Base-by-base conservation (phyloP, 2,797 vertebrate species). In the Antennarius maculatus region DNA sequence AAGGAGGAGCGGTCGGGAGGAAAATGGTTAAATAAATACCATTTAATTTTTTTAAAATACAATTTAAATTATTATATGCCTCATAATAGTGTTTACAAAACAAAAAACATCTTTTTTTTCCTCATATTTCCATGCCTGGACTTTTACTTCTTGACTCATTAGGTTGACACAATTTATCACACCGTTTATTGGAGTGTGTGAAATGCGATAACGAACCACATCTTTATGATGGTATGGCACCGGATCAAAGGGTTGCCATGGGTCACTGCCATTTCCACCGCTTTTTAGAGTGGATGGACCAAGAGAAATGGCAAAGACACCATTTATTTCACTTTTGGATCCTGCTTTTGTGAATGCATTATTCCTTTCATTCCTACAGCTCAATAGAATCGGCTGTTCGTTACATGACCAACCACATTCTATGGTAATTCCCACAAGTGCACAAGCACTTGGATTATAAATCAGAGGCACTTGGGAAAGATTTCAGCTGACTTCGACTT, bases 381-480 rank as follows among this genome's bases (percentile, higher is more conserved):
- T 42, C 65, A 66, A 66, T 57, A 39, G 27, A 42, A 61, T 18
- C 39, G 52, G 50, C 31, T 29, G 43, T 66, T 69, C 54, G 27
- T 71, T 60, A 48, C 62, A 71, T 67, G 77, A 85, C 77, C 66
- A 67, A 71, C 66, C 67, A 46, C 73, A 67, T 71, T 79, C 81
- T 76, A 66, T 77, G 85, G 74, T 77, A 83, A 88, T 89, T 90
- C 82, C 83, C 82, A 85, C 81, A 87, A 83, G 75, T 79, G 72
- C 61, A 55, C 77, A 76, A 73, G 76, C 71, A 78, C 74, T 81
- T 66, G 79, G 80, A 91, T 87, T 87, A 86, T 90, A 92, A 92
- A 92, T 92, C 88, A 89, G 67, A 55, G 64, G 71, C 83, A 69
- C 81, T 62, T 70, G 77, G 83, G 71, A 73, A 66, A 87, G 70